Conservation (phyloP, 37 sponge, comb jelly and placozoan species). For the Crambe crambe region DNA sequence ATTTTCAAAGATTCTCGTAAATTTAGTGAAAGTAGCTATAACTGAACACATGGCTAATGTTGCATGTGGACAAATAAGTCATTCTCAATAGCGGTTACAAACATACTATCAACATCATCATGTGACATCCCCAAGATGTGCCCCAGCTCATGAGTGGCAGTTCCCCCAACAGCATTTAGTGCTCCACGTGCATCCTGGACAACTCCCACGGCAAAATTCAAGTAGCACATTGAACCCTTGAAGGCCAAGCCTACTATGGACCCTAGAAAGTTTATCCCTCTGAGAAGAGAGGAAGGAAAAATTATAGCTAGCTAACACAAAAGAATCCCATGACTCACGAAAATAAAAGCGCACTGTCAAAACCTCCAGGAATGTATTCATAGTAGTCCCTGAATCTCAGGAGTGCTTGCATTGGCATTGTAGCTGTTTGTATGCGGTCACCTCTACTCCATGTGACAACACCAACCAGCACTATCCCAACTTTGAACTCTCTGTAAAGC, state of each 20-base stretch:
- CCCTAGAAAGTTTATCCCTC: neutral
- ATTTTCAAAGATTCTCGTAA: no score
- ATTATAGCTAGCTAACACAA: neutral
- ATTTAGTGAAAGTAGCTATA: no score
- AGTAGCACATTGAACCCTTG: slow-evolving; percentile 8
- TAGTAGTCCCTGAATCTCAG: slow-evolving; percentile 24
- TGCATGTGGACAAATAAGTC: no score
- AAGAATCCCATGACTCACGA: slow-evolving; percentile 33
- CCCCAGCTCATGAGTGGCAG: slow-evolving; percentile 71
- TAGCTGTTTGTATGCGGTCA: slow-evolving; percentile 31
- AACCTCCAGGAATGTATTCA: neutral
- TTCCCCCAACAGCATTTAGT: slow-evolving; percentile 24
- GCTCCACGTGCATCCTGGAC: neutral
- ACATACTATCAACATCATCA: slow-evolving; percentile 28
- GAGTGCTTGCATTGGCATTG: slow-evolving; percentile 26
- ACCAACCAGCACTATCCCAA: slow-evolving; percentile 60
- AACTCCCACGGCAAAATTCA: neutral
- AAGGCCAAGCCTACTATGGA: neutral
- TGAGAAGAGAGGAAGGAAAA: slow-evolving; percentile 22
- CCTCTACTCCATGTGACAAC: slow-evolving; percentile 46
- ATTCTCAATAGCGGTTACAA: no score
- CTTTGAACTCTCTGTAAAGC: neutral
- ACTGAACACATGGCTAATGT: no score
- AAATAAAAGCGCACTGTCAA: slow-evolving; percentile 48
- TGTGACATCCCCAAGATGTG: slow-evolving; percentile 70